phyloP scores from a whole-genome alignment of 2,888 invertebrate genomes.

The Epistrophe grossulariae region DNA sequence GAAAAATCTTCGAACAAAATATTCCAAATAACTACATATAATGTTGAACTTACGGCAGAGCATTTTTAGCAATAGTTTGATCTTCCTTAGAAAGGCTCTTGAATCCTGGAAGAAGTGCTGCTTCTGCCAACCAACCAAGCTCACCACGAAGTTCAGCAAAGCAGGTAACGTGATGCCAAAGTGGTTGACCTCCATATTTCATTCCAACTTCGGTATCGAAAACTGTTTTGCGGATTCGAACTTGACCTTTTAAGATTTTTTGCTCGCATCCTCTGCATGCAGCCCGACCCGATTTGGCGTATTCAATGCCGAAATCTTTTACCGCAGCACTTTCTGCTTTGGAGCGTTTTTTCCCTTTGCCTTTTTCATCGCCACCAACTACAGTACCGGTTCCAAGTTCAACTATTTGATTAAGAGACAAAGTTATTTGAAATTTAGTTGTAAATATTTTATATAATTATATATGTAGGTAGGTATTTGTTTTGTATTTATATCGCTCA shows the following conservation, averaged over 20 bases:
- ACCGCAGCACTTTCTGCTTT: conserved; percentile 82
- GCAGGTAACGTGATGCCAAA: conserved; percentile 97
- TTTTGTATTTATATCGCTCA: too few species aligned
- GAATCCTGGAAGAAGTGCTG: conserved; percentile 91
- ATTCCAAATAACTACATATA: neutral
- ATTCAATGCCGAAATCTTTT: conserved; percentile 91
- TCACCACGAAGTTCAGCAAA: conserved; percentile 90
- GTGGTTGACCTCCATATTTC: conserved; percentile 92
- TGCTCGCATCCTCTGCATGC: conserved; percentile 93
- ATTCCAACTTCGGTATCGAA: conserved; percentile 88
- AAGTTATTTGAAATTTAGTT: conserved; percentile 2
- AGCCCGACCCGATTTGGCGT: conserved; percentile 93
- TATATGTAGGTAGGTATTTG: too few species aligned
- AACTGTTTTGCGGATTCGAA: conserved; percentile 91
- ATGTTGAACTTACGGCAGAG: conserved; percentile 86
- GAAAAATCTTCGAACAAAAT: neutral
- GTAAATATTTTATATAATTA: too few species aligned
- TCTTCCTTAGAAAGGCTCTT: conserved; percentile 89
- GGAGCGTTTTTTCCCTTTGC: conserved; percentile 86
- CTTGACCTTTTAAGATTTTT: conserved; percentile 90
- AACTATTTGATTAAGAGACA: conserved; percentile 63
- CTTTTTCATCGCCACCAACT: conserved; percentile 69
- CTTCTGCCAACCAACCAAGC: conserved; percentile 89
- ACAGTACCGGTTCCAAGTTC: conserved; percentile 65
- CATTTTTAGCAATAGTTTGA: conserved; percentile 86